Conservation (phyloP, 2,888 invertebrate species). For the Eupithecia vulgata region DNA sequence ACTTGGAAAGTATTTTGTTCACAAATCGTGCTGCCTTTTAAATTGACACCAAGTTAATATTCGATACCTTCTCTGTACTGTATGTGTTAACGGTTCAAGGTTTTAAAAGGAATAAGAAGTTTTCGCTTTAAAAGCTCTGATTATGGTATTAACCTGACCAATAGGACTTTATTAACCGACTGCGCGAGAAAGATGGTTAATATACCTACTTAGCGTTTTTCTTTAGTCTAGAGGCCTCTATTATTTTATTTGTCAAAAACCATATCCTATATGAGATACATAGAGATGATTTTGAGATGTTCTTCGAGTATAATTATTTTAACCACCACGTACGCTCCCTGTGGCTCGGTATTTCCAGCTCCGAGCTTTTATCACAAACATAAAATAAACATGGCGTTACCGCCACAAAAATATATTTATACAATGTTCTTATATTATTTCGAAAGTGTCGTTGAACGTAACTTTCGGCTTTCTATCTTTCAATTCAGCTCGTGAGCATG, state of each 20-base stretch:
- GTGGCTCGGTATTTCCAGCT: too few species aligned
- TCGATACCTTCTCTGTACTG: not conserved
- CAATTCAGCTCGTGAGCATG: too few species aligned
- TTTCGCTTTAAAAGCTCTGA: not conserved
- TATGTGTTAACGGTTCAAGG: not conserved
- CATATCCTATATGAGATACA: too few species aligned
- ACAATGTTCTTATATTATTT: too few species aligned
- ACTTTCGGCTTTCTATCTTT: too few species aligned
- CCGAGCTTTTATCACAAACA: too few species aligned
- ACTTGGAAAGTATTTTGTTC: conserved; percentile 8
- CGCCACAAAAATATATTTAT: too few species aligned
- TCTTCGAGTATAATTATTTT: not conserved
- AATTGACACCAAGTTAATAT: not conserved
- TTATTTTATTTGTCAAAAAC: not conserved
- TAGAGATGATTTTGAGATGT: not conserved
- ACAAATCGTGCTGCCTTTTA: conserved; percentile 3
- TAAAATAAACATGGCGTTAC: too few species aligned
- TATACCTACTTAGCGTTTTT: not conserved
- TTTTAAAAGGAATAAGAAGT: not conserved
- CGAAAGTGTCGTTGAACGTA: too few species aligned
- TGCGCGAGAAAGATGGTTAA: not conserved
- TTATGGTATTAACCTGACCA: not conserved
- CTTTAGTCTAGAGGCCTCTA: not conserved
- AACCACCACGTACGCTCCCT: not conserved
- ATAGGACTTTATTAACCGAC: not conserved